Conservation (phyloP, 2,888 invertebrate genomes). For the Mimas tiliae region DNA sequence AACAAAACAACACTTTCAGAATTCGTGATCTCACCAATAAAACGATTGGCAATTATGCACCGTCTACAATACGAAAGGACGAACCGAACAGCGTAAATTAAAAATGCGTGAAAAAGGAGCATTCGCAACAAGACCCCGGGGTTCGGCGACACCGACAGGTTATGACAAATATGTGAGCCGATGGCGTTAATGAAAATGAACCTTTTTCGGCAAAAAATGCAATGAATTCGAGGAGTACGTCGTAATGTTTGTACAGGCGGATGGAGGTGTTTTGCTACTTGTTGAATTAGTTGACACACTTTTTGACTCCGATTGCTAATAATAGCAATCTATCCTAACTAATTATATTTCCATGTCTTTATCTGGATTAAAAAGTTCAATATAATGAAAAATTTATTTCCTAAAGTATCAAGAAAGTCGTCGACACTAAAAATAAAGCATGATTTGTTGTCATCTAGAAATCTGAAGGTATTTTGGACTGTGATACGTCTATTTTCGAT, state of each 20-base stretch:
- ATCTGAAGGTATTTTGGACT: no score
- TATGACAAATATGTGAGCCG: conserved; percentile 85
- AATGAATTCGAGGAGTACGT: conserved; percentile 52
- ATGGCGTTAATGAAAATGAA: conserved; percentile 82
- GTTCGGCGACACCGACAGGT: conserved; percentile 64
- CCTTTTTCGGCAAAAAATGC: conserved; percentile 64
- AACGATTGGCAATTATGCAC: conserved; percentile 56
- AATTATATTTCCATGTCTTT: not conserved
- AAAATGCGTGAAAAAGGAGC: conserved; percentile 79
- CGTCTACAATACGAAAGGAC: conserved; percentile 63
- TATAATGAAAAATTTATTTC: no score
- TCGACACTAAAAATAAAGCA: no score
- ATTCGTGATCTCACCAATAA: conserved; percentile 52
- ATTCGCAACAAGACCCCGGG: conserved; percentile 53
- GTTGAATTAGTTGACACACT: not conserved
- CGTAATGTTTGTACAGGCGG: conserved; percentile 51
- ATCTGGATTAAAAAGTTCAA: not conserved
- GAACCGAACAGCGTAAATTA: conserved; percentile 77
- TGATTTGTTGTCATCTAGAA: no score
- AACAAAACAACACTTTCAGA: conserved; percentile 1
- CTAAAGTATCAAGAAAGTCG: no score
- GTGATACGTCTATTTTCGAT: no score
- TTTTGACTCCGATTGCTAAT: not conserved
- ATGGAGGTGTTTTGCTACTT: conserved; percentile 47
- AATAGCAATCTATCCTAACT: not conserved